Evolutionary conservation across 2,797 vertebrate species (phyloP).

Genomic region (Rhincodon typus): DNA sequence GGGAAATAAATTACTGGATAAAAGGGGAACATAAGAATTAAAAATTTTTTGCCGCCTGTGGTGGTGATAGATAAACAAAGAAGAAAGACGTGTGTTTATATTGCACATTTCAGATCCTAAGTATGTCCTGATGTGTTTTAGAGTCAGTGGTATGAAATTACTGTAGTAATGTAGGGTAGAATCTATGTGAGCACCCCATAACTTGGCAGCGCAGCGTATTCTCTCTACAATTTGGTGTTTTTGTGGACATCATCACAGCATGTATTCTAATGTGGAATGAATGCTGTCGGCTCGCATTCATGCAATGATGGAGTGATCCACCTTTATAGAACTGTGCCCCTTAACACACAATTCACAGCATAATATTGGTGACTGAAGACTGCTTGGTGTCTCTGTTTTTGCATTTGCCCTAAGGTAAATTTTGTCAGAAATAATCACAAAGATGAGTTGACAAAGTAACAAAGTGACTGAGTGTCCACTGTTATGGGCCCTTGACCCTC

Average conservation of each 20-base stretch:
- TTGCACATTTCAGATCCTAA: neutral
- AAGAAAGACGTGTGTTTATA: neutral
- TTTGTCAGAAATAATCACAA: neutral
- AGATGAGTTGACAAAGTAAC: neutral
- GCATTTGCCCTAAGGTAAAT: neutral
- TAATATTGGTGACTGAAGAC: neutral
- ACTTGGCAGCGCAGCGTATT: neutral
- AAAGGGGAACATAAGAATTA: neutral
- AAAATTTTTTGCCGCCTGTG: neutral
- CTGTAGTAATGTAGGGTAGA: neutral
- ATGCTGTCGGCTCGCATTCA: neutral
- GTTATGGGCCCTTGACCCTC: neutral
- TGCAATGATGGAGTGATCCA: neutral
- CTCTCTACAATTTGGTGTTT: neutral
- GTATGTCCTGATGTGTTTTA: neutral
- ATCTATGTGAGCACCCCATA: neutral
- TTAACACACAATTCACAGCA: neutral
- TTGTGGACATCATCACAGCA: too few relatives aligned
- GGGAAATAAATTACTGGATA: neutral
- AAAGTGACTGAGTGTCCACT: neutral
- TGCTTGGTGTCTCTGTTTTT: neutral
- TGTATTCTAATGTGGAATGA: neutral
- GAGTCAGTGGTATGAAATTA: neutral
- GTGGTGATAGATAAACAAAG: neutral
- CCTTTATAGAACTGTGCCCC: neutral